Conservation (phyloP, 2,797 vertebrate species). For the Cirrhinus molitorella region DNA sequence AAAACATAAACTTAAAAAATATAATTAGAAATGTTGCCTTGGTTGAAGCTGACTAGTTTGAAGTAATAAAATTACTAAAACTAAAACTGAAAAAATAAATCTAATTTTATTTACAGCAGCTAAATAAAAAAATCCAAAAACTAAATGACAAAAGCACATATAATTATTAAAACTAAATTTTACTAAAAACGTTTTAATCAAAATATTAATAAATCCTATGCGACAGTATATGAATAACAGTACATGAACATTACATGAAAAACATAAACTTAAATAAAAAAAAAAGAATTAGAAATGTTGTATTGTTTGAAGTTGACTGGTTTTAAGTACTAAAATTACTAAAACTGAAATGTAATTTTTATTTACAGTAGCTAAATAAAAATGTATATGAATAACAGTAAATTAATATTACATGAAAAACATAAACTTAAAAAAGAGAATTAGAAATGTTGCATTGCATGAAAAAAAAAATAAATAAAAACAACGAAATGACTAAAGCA, state of each 20-base stretch:
- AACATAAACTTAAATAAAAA: too few species aligned
- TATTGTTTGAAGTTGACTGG: too few species aligned
- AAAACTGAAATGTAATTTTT: neutral
- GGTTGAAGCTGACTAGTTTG: neutral
- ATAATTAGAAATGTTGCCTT: neutral
- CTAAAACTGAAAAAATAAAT: neutral
- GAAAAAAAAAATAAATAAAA: too few species aligned
- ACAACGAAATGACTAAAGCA: too few species aligned
- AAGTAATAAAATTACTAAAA: neutral
- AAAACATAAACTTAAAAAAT: neutral
- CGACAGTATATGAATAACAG: neutral
- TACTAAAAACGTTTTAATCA: too few species aligned
- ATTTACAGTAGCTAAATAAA: neutral
- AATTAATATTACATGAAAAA: too few species aligned
- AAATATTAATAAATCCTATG: neutral
- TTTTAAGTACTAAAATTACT: too few species aligned
- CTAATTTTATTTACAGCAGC: neutral
- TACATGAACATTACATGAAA: too few species aligned
- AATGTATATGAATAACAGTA: too few species aligned
- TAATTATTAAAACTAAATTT: neutral
- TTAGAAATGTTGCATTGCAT: too few species aligned
- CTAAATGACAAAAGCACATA: neutral
- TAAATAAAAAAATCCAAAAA: neutral
- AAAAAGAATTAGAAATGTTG: too few species aligned
- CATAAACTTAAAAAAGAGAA: too few species aligned